Percentiles rank a stretch among this genome's conserved stretches.
phyloP scores from a whole-genome alignment of 1,140 invertebrate genomes.

The fruit fly (Drosophila melanogaster) region DNA sequence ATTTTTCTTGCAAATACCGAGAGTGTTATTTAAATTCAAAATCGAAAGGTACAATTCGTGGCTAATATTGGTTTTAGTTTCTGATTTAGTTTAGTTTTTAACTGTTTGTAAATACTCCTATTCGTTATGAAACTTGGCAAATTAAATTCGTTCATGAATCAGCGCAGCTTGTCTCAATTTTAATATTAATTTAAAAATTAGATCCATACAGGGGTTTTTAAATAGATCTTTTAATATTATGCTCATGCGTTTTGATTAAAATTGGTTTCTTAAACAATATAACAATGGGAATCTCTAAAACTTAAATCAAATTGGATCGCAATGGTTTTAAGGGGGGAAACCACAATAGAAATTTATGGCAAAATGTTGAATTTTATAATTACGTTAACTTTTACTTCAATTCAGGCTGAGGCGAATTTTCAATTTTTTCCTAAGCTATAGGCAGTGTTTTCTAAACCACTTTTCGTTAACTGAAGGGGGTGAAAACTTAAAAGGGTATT shows the following conservation, averaged over 20 bases:
- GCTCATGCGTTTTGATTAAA: slow-evolving; percentile 20
- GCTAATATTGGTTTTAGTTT: slow-evolving; percentile 42
- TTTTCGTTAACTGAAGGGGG: slow-evolving; percentile 16
- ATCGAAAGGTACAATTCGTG: slow-evolving; percentile 55
- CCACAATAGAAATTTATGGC: slow-evolving; percentile 10
- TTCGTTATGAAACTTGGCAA: slow-evolving; percentile 35
- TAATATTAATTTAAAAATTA: neutral
- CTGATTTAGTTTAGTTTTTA: slow-evolving; percentile 29
- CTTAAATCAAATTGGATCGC: slow-evolving; percentile 3
- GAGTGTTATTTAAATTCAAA: slow-evolving; percentile 44
- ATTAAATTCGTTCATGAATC: slow-evolving; percentile 47
- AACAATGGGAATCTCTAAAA: slow-evolving; percentile 43
- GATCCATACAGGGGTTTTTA: neutral
- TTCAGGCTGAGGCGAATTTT: slow-evolving; percentile 2
- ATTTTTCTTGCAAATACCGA: slow-evolving; percentile 12
- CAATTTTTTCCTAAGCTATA: slow-evolving; percentile 10
- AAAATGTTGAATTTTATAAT: slow-evolving; percentile 3
- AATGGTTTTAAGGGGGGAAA: slow-evolving; percentile 1
- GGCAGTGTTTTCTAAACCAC: slow-evolving; percentile 22
- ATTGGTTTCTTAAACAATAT: slow-evolving; percentile 15
- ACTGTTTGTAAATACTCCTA: slow-evolving; percentile 40
- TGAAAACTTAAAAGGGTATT: slow-evolving; percentile 1
- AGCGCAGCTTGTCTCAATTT: slow-evolving; percentile 19
- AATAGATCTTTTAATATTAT: slow-evolving; percentile 6
- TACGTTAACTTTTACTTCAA: neutral